Conservation (phyloP, 1,140 invertebrate species). For the Diprion similis region DNA sequence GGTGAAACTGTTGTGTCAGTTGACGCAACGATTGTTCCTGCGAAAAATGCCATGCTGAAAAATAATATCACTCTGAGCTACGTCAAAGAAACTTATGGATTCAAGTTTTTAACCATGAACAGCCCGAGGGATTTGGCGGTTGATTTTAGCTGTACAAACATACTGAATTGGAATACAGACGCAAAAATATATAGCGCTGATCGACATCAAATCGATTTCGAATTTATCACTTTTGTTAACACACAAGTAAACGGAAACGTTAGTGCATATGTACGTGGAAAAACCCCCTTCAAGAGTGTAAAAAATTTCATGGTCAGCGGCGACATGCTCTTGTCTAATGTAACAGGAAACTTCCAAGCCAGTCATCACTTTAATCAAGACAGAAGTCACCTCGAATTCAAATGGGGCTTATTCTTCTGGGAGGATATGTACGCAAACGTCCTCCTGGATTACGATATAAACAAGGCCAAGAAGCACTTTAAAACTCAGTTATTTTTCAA, state of each 20-base stretch:
- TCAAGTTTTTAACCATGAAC: conserved; percentile 28
- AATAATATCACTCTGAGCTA: conserved; percentile 33
- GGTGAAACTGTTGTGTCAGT: conserved; percentile 23
- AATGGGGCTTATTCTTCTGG: conserved; percentile 45
- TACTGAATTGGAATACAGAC: conserved; percentile 49
- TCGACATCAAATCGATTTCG: conserved; percentile 21
- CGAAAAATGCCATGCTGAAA: conserved; percentile 13
- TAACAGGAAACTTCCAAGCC: conserved; percentile 37
- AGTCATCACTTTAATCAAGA: conserved; percentile 43
- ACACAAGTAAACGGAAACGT: conserved; percentile 49
- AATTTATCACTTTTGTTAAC: conserved; percentile 44
- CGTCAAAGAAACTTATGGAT: conserved; percentile 32
- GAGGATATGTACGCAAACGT: conserved; percentile 47
- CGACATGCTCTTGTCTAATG: conserved; percentile 40
- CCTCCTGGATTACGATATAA: conserved; percentile 32
- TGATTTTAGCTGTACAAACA: conserved; percentile 39
- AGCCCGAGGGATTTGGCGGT: conserved; percentile 33
- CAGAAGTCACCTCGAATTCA: conserved; percentile 26
- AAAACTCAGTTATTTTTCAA: conserved; percentile 58
- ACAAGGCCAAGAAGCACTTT: conserved; percentile 57
- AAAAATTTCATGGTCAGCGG: conserved; percentile 38
- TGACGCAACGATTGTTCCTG: conserved; percentile 28
- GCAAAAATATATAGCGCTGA: not conserved
- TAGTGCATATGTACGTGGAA: conserved; percentile 38
- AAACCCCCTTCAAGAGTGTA: conserved; percentile 44